These are phyloP conservation scores for Aporophyla lueneburgensis DNA, from an alignment of 2,888 invertebrate species.

Conservation along the genomic window DNA sequence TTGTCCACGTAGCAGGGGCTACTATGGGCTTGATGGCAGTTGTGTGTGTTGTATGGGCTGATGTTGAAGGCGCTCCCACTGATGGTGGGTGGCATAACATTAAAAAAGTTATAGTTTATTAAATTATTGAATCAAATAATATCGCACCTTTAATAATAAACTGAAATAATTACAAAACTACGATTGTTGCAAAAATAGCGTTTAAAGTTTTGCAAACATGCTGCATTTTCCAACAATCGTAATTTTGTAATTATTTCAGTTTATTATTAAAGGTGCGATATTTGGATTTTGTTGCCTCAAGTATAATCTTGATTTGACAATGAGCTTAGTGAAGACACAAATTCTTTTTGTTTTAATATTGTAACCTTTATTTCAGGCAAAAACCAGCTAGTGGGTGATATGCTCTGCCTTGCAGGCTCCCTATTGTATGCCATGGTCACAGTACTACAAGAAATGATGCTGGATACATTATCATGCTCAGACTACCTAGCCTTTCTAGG, in stretches of 20 bases:
- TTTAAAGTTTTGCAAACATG: too few species aligned
- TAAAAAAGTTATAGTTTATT: neutral
- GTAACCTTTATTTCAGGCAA: slow-evolving; percentile 90
- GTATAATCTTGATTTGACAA: neutral
- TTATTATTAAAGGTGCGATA: too few species aligned
- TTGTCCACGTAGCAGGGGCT: slow-evolving; percentile 95
- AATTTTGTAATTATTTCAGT: too few species aligned
- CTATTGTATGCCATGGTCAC: slow-evolving; percentile 95
- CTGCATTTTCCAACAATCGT: too few species aligned
- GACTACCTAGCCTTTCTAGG: slow-evolving; percentile 96
- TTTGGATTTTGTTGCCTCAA: neutral
- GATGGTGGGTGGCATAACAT: slow-evolving; percentile 82
- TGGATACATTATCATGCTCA: slow-evolving; percentile 94
- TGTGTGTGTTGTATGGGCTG: slow-evolving; percentile 95
- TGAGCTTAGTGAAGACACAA: neutral
- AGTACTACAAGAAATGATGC: slow-evolving; percentile 95
- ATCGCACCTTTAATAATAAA: too few species aligned
- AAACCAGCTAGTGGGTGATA: slow-evolving; percentile 95
- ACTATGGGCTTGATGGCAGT: slow-evolving; percentile 95
- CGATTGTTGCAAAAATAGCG: too few species aligned
- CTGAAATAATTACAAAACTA: too few species aligned
- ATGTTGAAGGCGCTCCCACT: slow-evolving; percentile 93
- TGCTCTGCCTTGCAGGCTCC: slow-evolving; percentile 95
- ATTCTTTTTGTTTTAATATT: slow-evolving; percentile 1
- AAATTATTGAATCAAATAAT: neutral